Evolutionary conservation across 1,140 invertebrate species (phyloP), one percentile per base, ranked within the genome.

Genomic region (Bombus turneri): DNA sequence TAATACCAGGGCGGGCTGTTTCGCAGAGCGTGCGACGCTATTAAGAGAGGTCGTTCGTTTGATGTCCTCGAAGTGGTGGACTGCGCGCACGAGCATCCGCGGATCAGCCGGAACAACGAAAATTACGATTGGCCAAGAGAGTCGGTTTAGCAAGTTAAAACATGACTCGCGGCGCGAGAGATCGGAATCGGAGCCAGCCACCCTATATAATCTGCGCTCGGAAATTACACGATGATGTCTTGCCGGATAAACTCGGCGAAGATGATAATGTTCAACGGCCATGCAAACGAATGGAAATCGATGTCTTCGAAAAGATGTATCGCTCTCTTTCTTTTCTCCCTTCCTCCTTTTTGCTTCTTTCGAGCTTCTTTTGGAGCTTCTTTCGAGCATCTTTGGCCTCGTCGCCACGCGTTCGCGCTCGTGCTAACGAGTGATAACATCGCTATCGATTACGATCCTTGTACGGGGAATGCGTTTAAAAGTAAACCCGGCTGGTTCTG

Each of bases 91-190:
- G 43, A 22, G 31, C 34, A 25, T 31, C 1, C 57, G 72, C 41
- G 78, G 64, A 71, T 81, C 66, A 34, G 15, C 39, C 39, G 64
- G 64, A 79, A 80, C 76, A 72, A 84, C 76, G 76, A 84, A 84
- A 84, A 84, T 84, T 79, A 62, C 83, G 76, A 72, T 84, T 72
- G 66, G 37, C 37, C 53, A 71, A 25, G 6, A 28, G 34, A 80
- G 39, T 41, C 68, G 83, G 53, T 84, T 84, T 84, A 43, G 82
- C 82, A 80, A 80, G 66, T 71, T 80, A 72, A 84, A 84, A 47
- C 76, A 79, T 84, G 83, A 72, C 83, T 84, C 53, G 83, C 83
- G 83, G 83, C 83, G 76, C 83, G 76, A n/a, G 76, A 84, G 83
- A 84, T 84, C 83, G 83, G 53, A 80, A 84, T 84, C 83, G 66